Evolutionary conservation across 2,797 vertebrate species (phyloP).

Genomic region (Coregonus sp.): DNA sequence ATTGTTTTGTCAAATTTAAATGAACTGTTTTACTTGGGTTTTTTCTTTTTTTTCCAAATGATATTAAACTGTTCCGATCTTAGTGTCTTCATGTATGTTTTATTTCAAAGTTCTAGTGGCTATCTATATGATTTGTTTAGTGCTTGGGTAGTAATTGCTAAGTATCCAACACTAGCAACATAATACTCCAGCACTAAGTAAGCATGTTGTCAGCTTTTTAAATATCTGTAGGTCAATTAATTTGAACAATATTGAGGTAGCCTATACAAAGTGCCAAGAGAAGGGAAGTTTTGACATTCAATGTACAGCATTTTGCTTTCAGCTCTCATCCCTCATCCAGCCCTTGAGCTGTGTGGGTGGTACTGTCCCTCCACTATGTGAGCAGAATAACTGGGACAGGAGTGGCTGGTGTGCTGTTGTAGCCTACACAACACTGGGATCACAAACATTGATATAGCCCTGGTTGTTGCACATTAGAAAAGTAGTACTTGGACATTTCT

Average conservation of each 20-base stretch:
- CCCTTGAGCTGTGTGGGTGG: background rate
- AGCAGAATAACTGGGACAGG: background rate
- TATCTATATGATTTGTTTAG: too few relatives aligned
- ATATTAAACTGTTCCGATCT: constrained; percentile 73
- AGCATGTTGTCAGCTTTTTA: background rate
- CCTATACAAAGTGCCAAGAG: background rate
- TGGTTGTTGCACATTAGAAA: background rate
- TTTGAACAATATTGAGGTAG: background rate
- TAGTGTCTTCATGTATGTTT: constrained; percentile 41
- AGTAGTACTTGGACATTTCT: background rate
- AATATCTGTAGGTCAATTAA: background rate
- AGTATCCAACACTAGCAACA: too few relatives aligned
- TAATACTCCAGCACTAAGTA: too few relatives aligned
- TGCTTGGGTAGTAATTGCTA: too few relatives aligned
- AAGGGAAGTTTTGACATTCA: background rate
- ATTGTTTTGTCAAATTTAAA: constrained; percentile 90
- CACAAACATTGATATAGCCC: background rate
- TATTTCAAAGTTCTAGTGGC: too few relatives aligned
- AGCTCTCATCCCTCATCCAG: background rate
- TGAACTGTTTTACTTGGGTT: constrained; percentile 77
- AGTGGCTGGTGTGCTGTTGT: background rate
- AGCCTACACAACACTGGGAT: background rate
- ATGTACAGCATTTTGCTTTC: background rate
- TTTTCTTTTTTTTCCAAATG: constrained; percentile 48
- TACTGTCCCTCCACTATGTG: background rate